Percentiles rank a stretch among this genome's conserved stretches.
These are phyloP conservation scores for Discoglossus pictus DNA, from an alignment of 2,797 vertebrate genomes.

Conservation along the genomic window DNA sequence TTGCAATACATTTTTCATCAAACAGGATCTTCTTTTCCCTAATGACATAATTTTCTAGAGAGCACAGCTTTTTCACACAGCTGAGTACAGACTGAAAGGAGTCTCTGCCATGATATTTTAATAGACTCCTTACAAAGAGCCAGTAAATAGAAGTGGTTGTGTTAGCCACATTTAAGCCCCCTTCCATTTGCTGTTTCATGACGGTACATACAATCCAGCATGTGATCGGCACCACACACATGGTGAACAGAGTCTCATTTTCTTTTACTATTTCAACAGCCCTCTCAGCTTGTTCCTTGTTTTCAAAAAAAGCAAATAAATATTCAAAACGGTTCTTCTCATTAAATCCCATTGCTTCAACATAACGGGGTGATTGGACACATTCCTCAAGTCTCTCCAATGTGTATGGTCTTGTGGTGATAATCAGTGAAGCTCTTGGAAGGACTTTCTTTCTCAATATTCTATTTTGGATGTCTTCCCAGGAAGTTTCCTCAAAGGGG, in stretches of 20 bases:
- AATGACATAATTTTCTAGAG: no score
- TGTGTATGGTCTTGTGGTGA: slow-evolving; percentile 41
- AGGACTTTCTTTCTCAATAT: slow-evolving; percentile 43
- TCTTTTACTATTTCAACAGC: slow-evolving; percentile 40
- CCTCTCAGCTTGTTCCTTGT: no score
- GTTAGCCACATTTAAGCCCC: no score
- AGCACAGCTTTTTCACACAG: no score
- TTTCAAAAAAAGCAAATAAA: slow-evolving; percentile 53
- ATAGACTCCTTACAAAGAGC: no score
- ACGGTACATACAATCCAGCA: no score
- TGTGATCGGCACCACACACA: neutral
- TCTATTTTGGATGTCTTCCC: slow-evolving; percentile 25
- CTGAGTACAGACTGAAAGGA: no score
- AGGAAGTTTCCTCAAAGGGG: neutral
- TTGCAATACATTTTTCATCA: no score
- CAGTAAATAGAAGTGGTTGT: no score
- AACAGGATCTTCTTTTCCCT: no score
- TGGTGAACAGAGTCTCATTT: no score
- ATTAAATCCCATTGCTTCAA: slow-evolving; percentile 52
- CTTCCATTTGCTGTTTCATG: slow-evolving; percentile 49
- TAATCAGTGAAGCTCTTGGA: slow-evolving; percentile 44
- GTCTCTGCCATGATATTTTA: no score
- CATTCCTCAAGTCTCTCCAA: slow-evolving; percentile 44
- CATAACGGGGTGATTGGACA: neutral
- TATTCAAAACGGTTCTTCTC: slow-evolving; percentile 37